phyloP scores from a whole-genome alignment of 2,797 vertebrate genomes.

The Clarias fuscus region DNA sequence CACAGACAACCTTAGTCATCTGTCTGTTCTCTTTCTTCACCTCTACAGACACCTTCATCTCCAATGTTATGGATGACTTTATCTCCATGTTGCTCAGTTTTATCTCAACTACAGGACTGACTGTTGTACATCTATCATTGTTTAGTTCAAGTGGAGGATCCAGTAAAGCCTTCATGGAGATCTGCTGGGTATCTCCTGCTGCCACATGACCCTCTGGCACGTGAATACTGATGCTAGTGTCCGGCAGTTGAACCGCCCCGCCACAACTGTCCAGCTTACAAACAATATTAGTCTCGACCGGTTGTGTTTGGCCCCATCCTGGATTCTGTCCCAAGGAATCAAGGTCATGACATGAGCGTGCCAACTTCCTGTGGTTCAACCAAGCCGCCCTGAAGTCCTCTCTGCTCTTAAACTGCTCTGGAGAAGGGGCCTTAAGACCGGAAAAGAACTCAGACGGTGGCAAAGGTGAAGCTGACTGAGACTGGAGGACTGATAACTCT shows the following conservation, averaged over 20 bases:
- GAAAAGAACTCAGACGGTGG: conserved; percentile 80
- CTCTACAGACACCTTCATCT: conserved; percentile 87
- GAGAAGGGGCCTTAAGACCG: conserved; percentile 87
- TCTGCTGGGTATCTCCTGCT: conserved; percentile 86
- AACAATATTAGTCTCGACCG: conserved; percentile 91
- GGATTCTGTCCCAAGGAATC: conserved; percentile 92
- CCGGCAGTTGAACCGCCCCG: conserved; percentile 90
- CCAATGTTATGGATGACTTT: conserved; percentile 83
- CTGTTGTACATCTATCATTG: conserved; percentile 83
- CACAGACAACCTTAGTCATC: conserved; percentile 81
- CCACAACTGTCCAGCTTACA: conserved; percentile 89
- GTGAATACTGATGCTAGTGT: conserved; percentile 87
- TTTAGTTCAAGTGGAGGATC: conserved; percentile 93
- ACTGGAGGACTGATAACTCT: conserved; percentile 89
- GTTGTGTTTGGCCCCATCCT: conserved; percentile 97
- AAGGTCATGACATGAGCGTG: conserved; percentile 93
- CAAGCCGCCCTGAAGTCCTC: conserved; percentile 95
- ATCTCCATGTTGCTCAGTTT: conserved; percentile 94
- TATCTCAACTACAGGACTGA: conserved; percentile 93
- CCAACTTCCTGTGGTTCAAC: conserved; percentile 93
- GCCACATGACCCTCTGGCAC: conserved; percentile 89
- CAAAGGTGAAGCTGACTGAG: conserved; percentile 76
- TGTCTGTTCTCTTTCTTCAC: conserved; percentile 81
- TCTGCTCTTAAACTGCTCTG: conserved; percentile 93
- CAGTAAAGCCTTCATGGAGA: conserved; percentile 91